Base-by-base conservation (phyloP, 2,797 vertebrate species). In the Falco peregrinus region DNA sequence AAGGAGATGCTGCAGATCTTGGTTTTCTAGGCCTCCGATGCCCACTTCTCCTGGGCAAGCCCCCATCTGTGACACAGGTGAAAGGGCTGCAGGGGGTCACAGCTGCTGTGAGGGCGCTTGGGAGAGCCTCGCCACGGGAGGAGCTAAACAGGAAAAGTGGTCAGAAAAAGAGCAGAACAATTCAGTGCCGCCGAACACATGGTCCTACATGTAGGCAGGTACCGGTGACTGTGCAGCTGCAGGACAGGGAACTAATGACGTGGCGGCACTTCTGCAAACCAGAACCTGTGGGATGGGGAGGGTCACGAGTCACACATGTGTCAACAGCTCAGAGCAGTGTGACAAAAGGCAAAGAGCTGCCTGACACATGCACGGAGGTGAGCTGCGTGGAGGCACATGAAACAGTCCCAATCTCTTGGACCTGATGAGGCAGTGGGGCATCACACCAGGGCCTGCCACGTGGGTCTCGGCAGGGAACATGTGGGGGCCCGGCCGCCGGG, bases 241-340 rank as follows among this genome's bases (percentile, higher is more conserved):
- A 12, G 78, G 50, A n/a, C 3, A 22, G 64, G 65, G 83, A 91
- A 43, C 68, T 48, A 51, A 7, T 20, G 85, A 59, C 1, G 7
- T 18, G 82, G 68, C 85, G 35, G 67, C 71, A 35, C 68, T 61
- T 77, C 85, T 83, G 85, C 84, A 89, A 79, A 79, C 6, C 67
- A 63, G 51, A 63, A 60, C 65, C 83, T 6, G 75, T 16, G 71
- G 54, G 63, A 75, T 1, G 0, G 60, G 12, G 43, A 56, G 31
- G 61, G 4, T 79, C 83, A 37, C 2, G 2, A 75, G 86, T 53
- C 19, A 37, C 37, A 57, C 3, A 3, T 16, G 65, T 3, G 69
- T 22, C 59, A 77, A 16, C 78, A 61, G 83, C 90, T 78, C 69
- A 5, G 64, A 51, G 56, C 79, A 39, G 73, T 7, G 69, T 14